phyloP scores from a whole-genome alignment of 1,140 invertebrate species.

The Temnothorax nylanderi region DNA sequence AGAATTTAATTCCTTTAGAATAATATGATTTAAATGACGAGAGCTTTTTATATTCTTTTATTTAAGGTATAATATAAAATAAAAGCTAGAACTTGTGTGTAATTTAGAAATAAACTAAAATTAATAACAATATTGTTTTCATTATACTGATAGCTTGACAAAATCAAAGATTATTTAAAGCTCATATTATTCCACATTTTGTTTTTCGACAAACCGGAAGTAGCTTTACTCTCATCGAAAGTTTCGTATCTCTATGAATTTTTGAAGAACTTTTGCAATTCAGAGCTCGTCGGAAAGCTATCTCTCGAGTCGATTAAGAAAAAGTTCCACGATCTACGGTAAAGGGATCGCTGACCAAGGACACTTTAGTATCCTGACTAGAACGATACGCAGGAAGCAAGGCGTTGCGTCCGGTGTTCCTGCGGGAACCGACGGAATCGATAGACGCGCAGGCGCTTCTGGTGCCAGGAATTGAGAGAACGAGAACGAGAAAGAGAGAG shows the following conservation, averaged over 20 bases:
- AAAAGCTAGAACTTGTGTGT: not conserved
- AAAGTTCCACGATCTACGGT: not conserved
- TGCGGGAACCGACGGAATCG: slow-evolving; percentile 81
- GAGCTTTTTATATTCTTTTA: not conserved
- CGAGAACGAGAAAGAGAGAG: slow-evolving; percentile 30
- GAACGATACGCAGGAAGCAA: slow-evolving; percentile 46
- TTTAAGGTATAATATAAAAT: not conserved
- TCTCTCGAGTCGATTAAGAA: not conserved
- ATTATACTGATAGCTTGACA: not conserved
- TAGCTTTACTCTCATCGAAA: not conserved
- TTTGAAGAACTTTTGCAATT: not conserved
- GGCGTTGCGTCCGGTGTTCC: slow-evolving; percentile 73
- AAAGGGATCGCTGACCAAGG: slow-evolving; percentile 25
- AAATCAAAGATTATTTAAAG: not conserved
- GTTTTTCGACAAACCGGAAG: not conserved
- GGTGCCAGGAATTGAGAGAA: slow-evolving; percentile 46
- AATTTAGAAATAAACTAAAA: not conserved
- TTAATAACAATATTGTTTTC: not conserved
- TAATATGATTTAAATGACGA: not conserved
- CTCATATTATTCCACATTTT: not conserved
- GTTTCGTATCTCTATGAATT: not conserved
- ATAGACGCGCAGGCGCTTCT: slow-evolving; percentile 83
- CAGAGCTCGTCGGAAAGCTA: not conserved
- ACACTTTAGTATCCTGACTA: not conserved
- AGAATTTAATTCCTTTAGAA: not conserved